These are phyloP conservation scores for Himalopsyche anomala DNA, from an alignment of 2,888 invertebrate genomes.

Conservation along the genomic window DNA sequence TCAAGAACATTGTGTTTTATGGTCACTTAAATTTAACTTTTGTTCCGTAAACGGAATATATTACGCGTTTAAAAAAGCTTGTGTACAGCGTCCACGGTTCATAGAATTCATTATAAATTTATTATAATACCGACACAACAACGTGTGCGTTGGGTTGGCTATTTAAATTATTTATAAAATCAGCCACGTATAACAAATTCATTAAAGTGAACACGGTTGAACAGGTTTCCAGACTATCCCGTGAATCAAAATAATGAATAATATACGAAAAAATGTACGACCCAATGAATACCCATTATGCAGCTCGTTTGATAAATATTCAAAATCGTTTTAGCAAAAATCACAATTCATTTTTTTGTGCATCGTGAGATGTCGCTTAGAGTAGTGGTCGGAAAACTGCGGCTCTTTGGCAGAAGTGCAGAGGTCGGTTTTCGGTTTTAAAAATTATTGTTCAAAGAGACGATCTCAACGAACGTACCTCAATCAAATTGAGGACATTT, in stretches of 20 bases:
- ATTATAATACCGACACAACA: constrained; percentile 13
- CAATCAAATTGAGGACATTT: no score
- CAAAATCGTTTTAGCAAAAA: constrained; percentile 25
- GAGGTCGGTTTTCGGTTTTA: no score
- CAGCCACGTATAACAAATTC: constrained; percentile 45
- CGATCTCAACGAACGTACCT: no score
- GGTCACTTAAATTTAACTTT: constrained; percentile 40
- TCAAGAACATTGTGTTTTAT: constrained; percentile 38
- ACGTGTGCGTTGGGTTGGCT: not conserved
- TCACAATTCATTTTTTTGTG: not conserved
- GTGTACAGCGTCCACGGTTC: constrained; percentile 10
- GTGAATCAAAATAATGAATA: constrained; percentile 37
- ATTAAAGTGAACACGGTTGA: constrained; percentile 37
- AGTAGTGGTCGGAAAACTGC: not conserved
- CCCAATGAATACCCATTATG: constrained; percentile 28
- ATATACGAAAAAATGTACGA: constrained; percentile 17
- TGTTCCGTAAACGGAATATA: constrained; percentile 21
- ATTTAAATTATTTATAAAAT: constrained; percentile 34
- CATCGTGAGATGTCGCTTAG: not conserved
- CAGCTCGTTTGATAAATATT: constrained; percentile 33
- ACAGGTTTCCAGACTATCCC: constrained; percentile 10
- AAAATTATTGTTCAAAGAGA: no score
- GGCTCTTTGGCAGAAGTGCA: no score
- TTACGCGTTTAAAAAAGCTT: not conserved
- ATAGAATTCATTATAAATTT: constrained; percentile 31